A percentile compares a stretch with the other conserved stretches of the same genome.
Conservation (phyloP, 2,797 vertebrate species). For the Linurgus olivaceus region DNA sequence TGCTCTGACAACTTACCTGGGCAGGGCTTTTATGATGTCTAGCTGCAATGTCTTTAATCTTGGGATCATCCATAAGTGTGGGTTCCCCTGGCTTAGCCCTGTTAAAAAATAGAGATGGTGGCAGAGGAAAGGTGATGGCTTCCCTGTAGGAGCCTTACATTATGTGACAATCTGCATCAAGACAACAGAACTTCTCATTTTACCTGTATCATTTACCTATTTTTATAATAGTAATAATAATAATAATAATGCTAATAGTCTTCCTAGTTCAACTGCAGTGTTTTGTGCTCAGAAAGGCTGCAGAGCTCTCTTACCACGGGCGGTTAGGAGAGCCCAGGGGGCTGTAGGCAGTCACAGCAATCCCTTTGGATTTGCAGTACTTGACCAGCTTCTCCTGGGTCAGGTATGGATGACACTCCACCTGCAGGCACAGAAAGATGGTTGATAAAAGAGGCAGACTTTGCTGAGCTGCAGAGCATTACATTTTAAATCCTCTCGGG, state of each 20-base stretch:
- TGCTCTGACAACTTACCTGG: conserved; percentile 74
- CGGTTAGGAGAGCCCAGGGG: conserved; percentile 89
- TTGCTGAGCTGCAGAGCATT: neutral
- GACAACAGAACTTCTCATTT: neutral
- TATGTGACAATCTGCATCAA: neutral
- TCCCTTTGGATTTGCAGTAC: conserved; percentile 86
- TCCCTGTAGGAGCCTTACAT: neutral
- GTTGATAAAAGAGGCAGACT: neutral
- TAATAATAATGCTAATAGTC: too few relatives aligned
- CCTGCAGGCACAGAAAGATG: conserved; percentile 61
- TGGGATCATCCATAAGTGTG: conserved; percentile 82
- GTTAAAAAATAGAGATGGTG: neutral
- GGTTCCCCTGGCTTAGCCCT: conserved; percentile 86
- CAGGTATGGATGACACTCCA: conserved; percentile 89
- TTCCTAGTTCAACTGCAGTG: neutral
- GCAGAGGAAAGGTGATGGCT: neutral
- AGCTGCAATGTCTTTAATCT: conserved; percentile 83
- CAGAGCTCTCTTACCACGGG: conserved; percentile 77
- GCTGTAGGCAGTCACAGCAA: conserved; percentile 87
- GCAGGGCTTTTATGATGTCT: conserved; percentile 85
- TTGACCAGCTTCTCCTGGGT: conserved; percentile 86
- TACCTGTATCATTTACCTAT: neutral
- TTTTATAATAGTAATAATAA: too few relatives aligned
- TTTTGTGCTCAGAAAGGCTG: neutral
- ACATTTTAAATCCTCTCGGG: neutral